phyloP scores from a whole-genome alignment of 2,888 invertebrate genomes.

The Protonemura montana region DNA sequence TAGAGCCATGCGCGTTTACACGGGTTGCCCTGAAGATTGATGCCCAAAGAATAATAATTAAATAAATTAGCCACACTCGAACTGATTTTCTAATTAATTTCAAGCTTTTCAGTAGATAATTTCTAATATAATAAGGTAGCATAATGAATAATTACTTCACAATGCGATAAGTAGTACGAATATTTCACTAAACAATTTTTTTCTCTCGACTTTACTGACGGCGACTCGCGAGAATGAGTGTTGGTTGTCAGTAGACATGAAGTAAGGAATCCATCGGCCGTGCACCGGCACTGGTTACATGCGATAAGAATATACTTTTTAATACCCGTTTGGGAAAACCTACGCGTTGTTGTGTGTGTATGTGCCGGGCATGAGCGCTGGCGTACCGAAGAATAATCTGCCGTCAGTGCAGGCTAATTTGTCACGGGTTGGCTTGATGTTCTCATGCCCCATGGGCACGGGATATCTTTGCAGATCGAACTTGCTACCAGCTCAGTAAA shows the following conservation, averaged over 20 bases:
- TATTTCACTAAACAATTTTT: constrained; percentile 22
- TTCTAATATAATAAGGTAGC: constrained; percentile 12
- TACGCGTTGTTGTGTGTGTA: too few species aligned
- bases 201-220: neutral
- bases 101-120: constrained; percentile 14
- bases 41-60: constrained; percentile 19
- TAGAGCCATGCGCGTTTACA: neutral
- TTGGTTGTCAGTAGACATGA: constrained; percentile 1
- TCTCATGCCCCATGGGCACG: neutral
- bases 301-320: constrained; percentile 5
- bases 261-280: constrained; percentile 3
- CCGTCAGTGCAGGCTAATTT: constrained; percentile 31
- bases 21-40: neutral
- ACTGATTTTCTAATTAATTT: constrained; percentile 30
- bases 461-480: constrained; percentile 7
- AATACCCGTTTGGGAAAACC: constrained; percentile 35
- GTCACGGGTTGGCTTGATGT: constrained; percentile 35
- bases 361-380: too few species aligned
- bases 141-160: constrained; percentile 30
- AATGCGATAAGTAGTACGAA: constrained; percentile 9
- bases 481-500: neutral
- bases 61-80: constrained; percentile 23
- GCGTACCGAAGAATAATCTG: constrained; percentile 2
- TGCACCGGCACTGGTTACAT: neutral
- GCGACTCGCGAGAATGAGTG: neutral